A percentile compares a stretch with the other conserved stretches of the same genome.
phyloP scores from a whole-genome alignment of 2,888 invertebrate species.

The Perizoma affinitatum region DNA sequence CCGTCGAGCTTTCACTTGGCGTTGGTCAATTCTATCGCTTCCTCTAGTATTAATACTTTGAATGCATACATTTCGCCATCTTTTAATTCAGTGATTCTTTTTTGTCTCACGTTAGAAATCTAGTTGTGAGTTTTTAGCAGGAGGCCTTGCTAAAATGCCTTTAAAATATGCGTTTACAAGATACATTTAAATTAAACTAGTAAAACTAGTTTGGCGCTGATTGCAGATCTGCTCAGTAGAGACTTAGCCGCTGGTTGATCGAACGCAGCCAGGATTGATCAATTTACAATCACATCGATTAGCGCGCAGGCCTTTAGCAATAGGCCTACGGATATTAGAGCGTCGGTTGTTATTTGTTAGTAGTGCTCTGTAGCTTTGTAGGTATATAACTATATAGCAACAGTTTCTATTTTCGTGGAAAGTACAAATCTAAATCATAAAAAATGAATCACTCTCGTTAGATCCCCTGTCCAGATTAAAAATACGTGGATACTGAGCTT shows the following conservation, averaged over 20 bases:
- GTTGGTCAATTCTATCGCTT: not conserved
- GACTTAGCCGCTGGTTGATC: conserved; percentile 14
- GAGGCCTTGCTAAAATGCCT: too few relatives aligned
- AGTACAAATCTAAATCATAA: too few relatives aligned
- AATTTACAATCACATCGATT: conserved; percentile 22
- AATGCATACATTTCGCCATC: not conserved
- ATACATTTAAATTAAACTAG: conserved; percentile 7
- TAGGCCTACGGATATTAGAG: conserved; percentile 2
- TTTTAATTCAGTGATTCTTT: too few relatives aligned
- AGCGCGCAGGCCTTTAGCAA: conserved; percentile 11
- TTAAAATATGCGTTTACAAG: not conserved
- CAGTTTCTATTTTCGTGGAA: too few relatives aligned
- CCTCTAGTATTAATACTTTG: not conserved
- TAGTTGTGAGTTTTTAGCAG: too few relatives aligned
- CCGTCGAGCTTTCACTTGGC: conserved; percentile 5
- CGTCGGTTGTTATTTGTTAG: too few relatives aligned
- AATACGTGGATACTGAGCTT: too few relatives aligned
- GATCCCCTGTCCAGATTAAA: too few relatives aligned
- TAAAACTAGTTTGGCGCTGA: conserved; percentile 7
- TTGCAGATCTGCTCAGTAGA: conserved; percentile 7
- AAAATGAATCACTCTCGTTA: too few relatives aligned
- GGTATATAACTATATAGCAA: too few relatives aligned
- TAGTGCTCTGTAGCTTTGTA: too few relatives aligned
- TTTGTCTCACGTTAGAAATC: too few relatives aligned
- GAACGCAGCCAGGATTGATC: conserved; percentile 19